Base-by-base conservation (phyloP, 2,797 vertebrate species). In the Thaleichthys pacificus region DNA sequence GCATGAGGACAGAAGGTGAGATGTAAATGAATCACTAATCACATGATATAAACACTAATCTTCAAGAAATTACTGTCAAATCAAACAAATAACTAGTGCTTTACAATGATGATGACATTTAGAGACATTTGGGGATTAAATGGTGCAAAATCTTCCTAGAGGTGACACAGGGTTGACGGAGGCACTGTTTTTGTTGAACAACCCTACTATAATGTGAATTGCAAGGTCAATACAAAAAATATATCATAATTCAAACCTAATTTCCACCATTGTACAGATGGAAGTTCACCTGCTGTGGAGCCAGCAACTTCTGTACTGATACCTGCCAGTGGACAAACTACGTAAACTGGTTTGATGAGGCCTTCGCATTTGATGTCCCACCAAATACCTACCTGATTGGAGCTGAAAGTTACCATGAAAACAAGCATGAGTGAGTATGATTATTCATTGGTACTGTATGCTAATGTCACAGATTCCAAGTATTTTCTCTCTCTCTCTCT, bases 321-420 rank as follows among this genome's bases (percentile, higher is more conserved):
- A 0, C 21, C 42, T 77, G 80, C 38, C 14, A 72, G 28, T 82
- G 77, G 80, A 77, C 72, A 0, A 26, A 72, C 4, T 80, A 82
- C 19, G 70, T 82, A 7, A 82, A 80, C 68, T 66, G 35, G 4
- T 82, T 77, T 22, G 80, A 82, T 49, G 77, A 75, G 30, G 0
- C 22, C 1, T 72, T 79, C 15, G 58, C 51, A 11, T 82, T 67
- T 69, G 15, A 11, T 4, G 64, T 75, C 15, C 80, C 80, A 14
- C 42, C 22, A 56, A n/a, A 19, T 1, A 64, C 68, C 54, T 79
- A 62, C 68, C 67, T 82, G 54, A 72, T 68, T n/a, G 80, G 77
- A 57, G 75, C 61, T 15, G 47, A 64, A 56, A 82, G 77, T 64
- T 71, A 72, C 60, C 80, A 82, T 61, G 30, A 70, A 0, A 78